Base-by-base conservation (phyloP, 2,797 vertebrate genomes). In the Eospalax fontanierii region DNA sequence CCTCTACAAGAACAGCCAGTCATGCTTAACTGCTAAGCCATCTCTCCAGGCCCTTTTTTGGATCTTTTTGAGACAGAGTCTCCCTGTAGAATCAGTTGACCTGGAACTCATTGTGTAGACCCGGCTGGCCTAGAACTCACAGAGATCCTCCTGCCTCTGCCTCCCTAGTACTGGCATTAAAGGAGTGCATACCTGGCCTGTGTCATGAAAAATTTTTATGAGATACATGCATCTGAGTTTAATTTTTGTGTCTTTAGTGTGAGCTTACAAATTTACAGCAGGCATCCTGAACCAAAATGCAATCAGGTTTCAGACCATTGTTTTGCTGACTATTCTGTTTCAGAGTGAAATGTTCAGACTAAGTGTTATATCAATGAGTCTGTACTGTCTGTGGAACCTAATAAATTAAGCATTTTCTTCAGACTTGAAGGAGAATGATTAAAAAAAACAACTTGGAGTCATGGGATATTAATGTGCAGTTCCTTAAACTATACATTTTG, bases 161-260 rank as follows among this genome's bases (percentile, higher is more conserved):
- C n/a, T n/a, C n/a, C n/a, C n/a, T n/a, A n/a, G n/a, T n/a, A n/a
- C n/a, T n/a, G n/a, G n/a, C n/a, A n/a, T n/a, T n/a, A n/a, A n/a
- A n/a, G n/a, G n/a, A n/a, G n/a, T n/a, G n/a, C n/a, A n/a, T n/a
- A n/a, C n/a, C n/a, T n/a, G n/a, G n/a, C n/a, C n/a, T n/a, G n/a
- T n/a, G n/a, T n/a, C n/a, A 93, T 90, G 97, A 95, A 92, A 70
- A 95, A 38, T 95, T 92, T 98, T 97, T 93, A 96, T 97, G 96
- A 97, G 83, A 92, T 76, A 95, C 38, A 97, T 87, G 97, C 93
- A 96, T 81, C 97, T 97, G 96, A 93, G 92, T 97, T 98, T 97
- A 97, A 98, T 96, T 98, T 97, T 98, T n/a, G n/a, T 93, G 98
- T 89, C 96, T 82, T 94, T 98, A 94, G 94, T 97, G 93, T 97